Conservation (phyloP, 2,113 vertebrate genomes). For the Anarrhichthys ocellatus region DNA sequence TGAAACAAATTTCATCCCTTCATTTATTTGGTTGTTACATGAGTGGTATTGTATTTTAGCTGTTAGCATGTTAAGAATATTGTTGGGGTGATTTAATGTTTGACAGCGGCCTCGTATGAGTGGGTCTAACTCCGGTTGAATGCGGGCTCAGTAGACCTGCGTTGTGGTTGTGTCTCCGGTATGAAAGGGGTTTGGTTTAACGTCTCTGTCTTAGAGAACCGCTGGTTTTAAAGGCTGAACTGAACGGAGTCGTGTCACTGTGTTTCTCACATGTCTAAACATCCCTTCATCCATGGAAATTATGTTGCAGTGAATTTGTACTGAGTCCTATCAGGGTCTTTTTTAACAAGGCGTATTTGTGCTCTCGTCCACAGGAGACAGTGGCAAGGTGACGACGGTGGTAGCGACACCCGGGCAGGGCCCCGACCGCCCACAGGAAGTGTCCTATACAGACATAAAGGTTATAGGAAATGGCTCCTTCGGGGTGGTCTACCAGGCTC, state of each 20-base stretch:
- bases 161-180: neutral
- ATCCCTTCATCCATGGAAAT: neutral
- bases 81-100: neutral
- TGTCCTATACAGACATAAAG: conserved; percentile 95
- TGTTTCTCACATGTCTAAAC: neutral
- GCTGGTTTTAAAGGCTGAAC: conserved; percentile 1
- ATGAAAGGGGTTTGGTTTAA: neutral
- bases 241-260: neutral
- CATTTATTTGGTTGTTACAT: neutral
- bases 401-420: conserved; percentile 93
- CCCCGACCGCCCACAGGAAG: conserved; percentile 92
- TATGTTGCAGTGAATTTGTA: neutral
- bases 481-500: conserved; percentile 94
- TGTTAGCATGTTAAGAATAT: neutral
- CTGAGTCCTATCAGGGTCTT: neutral
- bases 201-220: too few relatives aligned
- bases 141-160: neutral
- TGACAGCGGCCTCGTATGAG: neutral
- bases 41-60: neutral
- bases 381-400: conserved; percentile 92
- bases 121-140: neutral
- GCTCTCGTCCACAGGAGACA: conserved; percentile 84
- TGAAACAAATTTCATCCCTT: neutral
- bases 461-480: conserved; percentile 96
- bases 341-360: neutral